Percentiles rank a stretch among this genome's conserved stretches.
Evolutionary conservation across 2,797 vertebrate genomes (phyloP).

Genomic region (Artibeus lituratus): DNA sequence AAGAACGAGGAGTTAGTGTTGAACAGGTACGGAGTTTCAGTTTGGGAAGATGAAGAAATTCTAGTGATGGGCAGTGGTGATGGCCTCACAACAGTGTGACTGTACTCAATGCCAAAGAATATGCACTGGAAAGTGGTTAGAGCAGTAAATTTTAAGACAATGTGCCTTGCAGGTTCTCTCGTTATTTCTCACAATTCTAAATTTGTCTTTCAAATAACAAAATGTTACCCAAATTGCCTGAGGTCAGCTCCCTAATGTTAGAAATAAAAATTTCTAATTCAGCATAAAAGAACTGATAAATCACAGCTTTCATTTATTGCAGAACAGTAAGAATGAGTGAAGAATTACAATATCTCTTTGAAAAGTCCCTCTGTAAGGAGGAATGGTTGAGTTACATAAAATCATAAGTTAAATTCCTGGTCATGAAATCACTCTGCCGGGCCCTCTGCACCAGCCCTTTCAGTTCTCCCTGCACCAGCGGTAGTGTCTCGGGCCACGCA

Average conservation of each 20-base stretch:
- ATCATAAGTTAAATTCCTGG: neutral
- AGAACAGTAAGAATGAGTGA: neutral
- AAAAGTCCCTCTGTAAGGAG: neutral
- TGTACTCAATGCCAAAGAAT: neutral
- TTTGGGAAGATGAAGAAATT: neutral
- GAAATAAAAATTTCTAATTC: conserved; percentile 9
- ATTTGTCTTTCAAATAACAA: neutral
- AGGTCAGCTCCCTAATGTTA: neutral
- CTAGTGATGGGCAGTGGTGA: neutral
- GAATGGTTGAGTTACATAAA: neutral
- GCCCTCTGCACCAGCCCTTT: neutral
- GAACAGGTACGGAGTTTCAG: neutral
- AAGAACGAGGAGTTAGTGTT: neutral
- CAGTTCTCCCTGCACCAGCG: neutral
- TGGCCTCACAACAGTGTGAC: neutral
- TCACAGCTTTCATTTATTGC: neutral
- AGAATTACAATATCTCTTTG: neutral
- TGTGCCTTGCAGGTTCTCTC: too few relatives aligned
- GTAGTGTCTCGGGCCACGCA: neutral
- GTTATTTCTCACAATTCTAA: neutral
- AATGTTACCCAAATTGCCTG: neutral
- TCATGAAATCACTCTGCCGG: neutral
- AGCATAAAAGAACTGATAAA: neutral
- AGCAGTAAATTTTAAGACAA: neutral
- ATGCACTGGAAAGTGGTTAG: neutral